Conservation (phyloP, 2,888 invertebrate genomes). For the Drosophila histrio region DNA sequence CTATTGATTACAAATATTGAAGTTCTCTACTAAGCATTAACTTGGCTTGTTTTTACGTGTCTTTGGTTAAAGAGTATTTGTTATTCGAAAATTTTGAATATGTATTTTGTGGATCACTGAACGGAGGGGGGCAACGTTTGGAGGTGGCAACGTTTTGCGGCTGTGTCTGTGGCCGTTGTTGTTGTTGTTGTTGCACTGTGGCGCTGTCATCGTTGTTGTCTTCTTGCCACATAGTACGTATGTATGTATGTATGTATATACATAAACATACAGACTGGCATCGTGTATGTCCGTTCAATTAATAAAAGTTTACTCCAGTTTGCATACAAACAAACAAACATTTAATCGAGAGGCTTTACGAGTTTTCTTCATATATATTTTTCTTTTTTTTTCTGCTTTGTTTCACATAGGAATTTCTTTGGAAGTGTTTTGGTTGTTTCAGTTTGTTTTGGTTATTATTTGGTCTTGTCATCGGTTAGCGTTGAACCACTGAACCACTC, state of each 20-base stretch:
- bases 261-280: neutral
- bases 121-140: neutral
- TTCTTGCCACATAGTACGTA: slow-evolving; percentile 12
- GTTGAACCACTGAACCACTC: slow-evolving; percentile 20
- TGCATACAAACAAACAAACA: slow-evolving; percentile 39
- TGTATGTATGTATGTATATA: neutral
- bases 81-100: neutral
- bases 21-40: neutral
- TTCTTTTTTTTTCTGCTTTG: neutral
- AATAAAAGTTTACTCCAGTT: slow-evolving; percentile 72
- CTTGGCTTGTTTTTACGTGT: neutral
- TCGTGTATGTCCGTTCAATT: slow-evolving; percentile 52
- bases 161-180: slow-evolving; percentile 11
- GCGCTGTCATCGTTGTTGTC: slow-evolving; percentile 38
- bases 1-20: too few species aligned
- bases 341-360: slow-evolving; percentile 50
- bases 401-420: slow-evolving; percentile 52
- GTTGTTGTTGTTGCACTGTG: slow-evolving; percentile 22
- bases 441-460: slow-evolving; percentile 49
- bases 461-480: slow-evolving; percentile 51
- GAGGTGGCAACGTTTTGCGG: slow-evolving; percentile 31
- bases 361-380: slow-evolving; percentile 46
- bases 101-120: slow-evolving; percentile 7
- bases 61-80: neutral
- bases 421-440: slow-evolving; percentile 39